phyloP scores from a whole-genome alignment of 2,888 invertebrate genomes.

The Blera fallax region DNA sequence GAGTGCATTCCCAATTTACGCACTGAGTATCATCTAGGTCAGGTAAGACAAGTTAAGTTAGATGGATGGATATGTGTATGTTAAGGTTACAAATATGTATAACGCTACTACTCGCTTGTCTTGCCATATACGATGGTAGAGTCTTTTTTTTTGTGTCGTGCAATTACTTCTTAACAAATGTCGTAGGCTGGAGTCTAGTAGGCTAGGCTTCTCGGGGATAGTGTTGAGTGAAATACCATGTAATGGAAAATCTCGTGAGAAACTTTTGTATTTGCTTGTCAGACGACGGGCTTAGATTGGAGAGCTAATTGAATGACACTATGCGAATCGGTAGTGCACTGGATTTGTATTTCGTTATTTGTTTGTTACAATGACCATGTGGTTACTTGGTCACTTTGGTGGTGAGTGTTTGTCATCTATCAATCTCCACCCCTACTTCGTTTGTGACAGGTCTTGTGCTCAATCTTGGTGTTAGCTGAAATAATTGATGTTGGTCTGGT shows the following conservation, averaged over 20 bases:
- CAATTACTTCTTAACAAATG: constrained; percentile 34
- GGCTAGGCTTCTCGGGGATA: constrained; percentile 28
- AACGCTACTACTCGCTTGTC: constrained; percentile 30
- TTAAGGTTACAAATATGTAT: constrained; percentile 56
- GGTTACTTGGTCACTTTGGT: constrained; percentile 25
- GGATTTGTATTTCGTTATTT: neutral
- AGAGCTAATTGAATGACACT: constrained; percentile 59
- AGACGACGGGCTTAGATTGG: neutral
- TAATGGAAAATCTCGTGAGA: constrained; percentile 55
- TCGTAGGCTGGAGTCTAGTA: constrained; percentile 53
- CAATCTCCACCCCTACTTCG: constrained; percentile 69
- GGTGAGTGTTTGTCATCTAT: constrained; percentile 45
- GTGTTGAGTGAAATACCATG: constrained; percentile 19
- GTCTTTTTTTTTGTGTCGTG: neutral
- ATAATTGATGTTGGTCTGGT: neutral
- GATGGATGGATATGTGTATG: constrained; percentile 48
- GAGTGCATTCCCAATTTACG: constrained; percentile 68
- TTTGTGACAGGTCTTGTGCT: constrained; percentile 46
- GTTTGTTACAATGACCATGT: constrained; percentile 43
- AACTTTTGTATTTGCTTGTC: constrained; percentile 31
- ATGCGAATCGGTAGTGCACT: constrained; percentile 8
- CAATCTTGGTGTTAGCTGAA: neutral
- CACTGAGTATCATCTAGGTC: constrained; percentile 66
- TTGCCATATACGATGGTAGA: constrained; percentile 51
- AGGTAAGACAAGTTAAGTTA: constrained; percentile 49